Percentiles rank a stretch among this genome's conserved stretches.
Evolutionary conservation across 2,113 vertebrate species (phyloP).

Genomic region (Pedetes capensis): DNA sequence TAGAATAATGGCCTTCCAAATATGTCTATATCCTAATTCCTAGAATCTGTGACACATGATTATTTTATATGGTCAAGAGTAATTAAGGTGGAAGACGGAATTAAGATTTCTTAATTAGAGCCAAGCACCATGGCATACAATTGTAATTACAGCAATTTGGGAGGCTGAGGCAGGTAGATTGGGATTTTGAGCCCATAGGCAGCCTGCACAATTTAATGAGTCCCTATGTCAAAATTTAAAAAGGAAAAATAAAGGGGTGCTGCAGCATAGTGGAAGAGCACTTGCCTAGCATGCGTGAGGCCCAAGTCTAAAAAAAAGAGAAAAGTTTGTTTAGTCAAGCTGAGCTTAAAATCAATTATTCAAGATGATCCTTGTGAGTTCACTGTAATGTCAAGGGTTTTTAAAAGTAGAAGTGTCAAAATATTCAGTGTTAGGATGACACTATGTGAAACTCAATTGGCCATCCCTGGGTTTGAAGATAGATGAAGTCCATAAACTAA

Average conservation of each 20-base stretch:
- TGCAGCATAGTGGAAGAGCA: too few relatives aligned
- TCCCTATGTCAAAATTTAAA: too few relatives aligned
- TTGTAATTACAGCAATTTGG: too few relatives aligned
- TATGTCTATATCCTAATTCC: not conserved
- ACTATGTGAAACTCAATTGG: not conserved
- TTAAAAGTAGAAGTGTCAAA: not conserved
- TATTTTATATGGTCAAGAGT: not conserved
- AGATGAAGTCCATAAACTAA: not conserved
- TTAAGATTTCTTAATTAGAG: not conserved
- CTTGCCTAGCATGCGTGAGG: too few relatives aligned
- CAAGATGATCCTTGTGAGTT: not conserved
- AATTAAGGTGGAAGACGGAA: not conserved
- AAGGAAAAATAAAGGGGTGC: too few relatives aligned
- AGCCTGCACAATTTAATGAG: too few relatives aligned
- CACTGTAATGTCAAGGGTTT: not conserved
- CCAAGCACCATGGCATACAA: too few relatives aligned
- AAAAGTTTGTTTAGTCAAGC: too few relatives aligned
- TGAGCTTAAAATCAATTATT: not conserved
- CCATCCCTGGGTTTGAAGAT: not conserved
- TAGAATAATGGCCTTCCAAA: not conserved
- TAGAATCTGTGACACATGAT: not conserved
- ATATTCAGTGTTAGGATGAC: not conserved
- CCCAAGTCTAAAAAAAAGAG: too few relatives aligned
- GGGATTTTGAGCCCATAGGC: too few relatives aligned
- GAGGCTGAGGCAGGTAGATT: too few relatives aligned